Evolutionary conservation across 2,113 vertebrate genomes (phyloP).

Genomic region (Tupaia tana): DNA sequence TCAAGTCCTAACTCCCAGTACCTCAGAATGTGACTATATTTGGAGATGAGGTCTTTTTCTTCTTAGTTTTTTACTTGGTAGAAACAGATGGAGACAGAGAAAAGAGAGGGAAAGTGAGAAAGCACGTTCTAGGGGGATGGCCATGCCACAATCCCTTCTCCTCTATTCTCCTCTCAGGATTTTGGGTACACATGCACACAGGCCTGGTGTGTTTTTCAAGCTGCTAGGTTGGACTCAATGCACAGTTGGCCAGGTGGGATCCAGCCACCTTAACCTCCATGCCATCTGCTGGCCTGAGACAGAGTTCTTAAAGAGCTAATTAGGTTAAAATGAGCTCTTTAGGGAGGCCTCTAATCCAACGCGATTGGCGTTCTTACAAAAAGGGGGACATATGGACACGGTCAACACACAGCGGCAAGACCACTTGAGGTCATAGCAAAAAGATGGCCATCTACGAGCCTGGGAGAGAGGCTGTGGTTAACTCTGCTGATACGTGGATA

Average conservation of each 20-base stretch:
- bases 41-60: neutral
- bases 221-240: too few species aligned
- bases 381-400: neutral
- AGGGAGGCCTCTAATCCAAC: neutral
- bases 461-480: neutral
- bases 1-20: neutral
- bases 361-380: neutral
- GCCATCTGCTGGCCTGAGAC: too few species aligned
- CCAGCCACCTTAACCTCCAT: too few species aligned
- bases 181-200: too few species aligned
- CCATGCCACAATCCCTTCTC: too few species aligned
- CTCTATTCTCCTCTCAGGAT: too few species aligned
- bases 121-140: too few species aligned
- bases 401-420: neutral
- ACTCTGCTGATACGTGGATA: neutral
- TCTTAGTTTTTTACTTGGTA: too few species aligned
- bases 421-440: neutral
- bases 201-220: too few species aligned
- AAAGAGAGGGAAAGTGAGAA: too few species aligned
- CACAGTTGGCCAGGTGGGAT: too few species aligned
- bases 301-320: neutral
- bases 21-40: neutral
- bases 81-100: too few species aligned
- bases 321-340: constrained; percentile 6
- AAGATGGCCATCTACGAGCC: neutral